A percentile compares a stretch with the other conserved stretches of the same genome.
Evolutionary conservation across 2,113 vertebrate genomes (phyloP).

Genomic region (Butorides virescens): DNA sequence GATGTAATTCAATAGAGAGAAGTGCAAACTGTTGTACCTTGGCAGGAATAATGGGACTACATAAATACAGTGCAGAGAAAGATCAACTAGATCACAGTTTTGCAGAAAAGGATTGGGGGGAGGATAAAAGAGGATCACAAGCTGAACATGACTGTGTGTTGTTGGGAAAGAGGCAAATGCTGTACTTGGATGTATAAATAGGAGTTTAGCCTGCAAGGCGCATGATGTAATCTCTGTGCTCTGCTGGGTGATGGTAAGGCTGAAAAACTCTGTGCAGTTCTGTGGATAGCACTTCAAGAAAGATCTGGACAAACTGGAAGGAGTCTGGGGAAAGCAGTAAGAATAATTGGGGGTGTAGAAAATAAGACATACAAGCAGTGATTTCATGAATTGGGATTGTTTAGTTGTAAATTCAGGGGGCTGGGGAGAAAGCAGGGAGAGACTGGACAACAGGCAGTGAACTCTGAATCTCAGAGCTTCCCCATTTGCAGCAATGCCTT

Average conservation of each 20-base stretch:
- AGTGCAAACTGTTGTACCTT: slow-evolving; percentile 16
- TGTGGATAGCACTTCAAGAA: background rate
- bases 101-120: background rate
- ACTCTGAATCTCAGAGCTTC: background rate
- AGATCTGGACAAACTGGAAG: background rate
- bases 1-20: slow-evolving; percentile 37
- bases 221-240: slow-evolving; percentile 51
- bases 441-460: background rate
- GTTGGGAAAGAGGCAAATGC: slow-evolving; percentile 31
- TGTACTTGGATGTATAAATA: slow-evolving; percentile 48
- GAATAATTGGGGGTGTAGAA: background rate
- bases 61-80: slow-evolving; percentile 29
- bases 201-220: slow-evolving; percentile 45
- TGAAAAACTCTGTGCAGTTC: background rate
- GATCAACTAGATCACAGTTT: slow-evolving; percentile 46
- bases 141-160: slow-evolving; percentile 24
- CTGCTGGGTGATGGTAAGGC: background rate
- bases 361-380: background rate
- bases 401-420: background rate
- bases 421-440: background rate
- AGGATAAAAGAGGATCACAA: slow-evolving; percentile 43
- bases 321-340: background rate
- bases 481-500: background rate
- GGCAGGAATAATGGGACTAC: slow-evolving; percentile 6
- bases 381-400: background rate